These are phyloP conservation scores for Thamnophis elegans DNA, from an alignment of 2,797 vertebrate genomes.

Conservation along the genomic window DNA sequence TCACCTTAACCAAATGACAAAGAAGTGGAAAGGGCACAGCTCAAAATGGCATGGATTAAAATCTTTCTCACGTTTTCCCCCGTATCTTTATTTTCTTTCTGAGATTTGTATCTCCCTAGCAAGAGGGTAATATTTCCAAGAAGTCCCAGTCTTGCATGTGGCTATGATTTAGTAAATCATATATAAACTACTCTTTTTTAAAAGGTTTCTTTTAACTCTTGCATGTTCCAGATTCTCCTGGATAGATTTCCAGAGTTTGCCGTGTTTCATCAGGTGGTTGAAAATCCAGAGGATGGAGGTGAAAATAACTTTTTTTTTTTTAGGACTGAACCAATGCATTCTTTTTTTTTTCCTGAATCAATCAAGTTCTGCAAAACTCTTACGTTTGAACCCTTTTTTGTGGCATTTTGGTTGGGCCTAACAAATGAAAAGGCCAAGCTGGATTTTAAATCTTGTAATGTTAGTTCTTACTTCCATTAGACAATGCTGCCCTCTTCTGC, in stretches of 20 bases:
- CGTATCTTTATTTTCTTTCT: neutral
- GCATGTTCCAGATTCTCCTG: neutral
- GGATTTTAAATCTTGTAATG: neutral
- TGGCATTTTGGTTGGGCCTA: neutral
- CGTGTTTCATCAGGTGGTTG: neutral
- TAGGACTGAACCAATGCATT: neutral
- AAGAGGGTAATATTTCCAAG: neutral
- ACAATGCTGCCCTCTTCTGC: constrained; percentile 31
- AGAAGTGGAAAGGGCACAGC: neutral
- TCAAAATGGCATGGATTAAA: neutral
- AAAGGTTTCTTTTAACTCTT: neutral
- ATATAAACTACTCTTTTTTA: neutral
- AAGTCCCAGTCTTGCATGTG: neutral
- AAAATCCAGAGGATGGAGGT: neutral
- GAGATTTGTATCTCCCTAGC: neutral
- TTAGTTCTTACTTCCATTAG: neutral
- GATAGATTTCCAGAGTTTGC: neutral
- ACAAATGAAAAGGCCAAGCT: neutral
- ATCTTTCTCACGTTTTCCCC: neutral
- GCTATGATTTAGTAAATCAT: neutral
- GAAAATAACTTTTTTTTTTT: neutral
- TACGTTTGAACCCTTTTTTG: neutral
- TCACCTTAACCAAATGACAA: neutral
- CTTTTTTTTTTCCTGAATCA: neutral
- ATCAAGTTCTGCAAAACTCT: neutral